Evolutionary conservation across 2,888 invertebrate species (phyloP).

Genomic region (Lasioglossum marginatum): DNA sequence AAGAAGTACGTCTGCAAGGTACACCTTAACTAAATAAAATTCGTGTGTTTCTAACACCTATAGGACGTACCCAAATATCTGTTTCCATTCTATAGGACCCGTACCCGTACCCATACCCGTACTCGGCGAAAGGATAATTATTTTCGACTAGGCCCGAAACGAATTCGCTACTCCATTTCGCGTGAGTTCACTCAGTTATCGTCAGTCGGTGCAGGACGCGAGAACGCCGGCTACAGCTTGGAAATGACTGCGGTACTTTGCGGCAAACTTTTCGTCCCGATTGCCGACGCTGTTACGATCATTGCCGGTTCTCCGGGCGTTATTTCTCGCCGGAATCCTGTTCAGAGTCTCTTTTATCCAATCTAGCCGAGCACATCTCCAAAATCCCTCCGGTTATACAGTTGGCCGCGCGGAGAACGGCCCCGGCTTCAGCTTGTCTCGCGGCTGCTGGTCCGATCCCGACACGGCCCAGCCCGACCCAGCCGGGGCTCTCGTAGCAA

Average conservation of each 20-base stretch:
- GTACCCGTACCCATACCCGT: no score
- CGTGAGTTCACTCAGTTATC: background rate
- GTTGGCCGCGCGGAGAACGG: background rate
- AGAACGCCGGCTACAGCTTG: background rate
- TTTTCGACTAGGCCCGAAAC: background rate
- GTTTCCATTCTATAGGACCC: no score
- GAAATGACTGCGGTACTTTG: slow-evolving; percentile 4
- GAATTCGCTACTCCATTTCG: background rate
- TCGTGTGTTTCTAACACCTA: no score
- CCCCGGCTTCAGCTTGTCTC: background rate
- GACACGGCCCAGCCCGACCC: background rate
- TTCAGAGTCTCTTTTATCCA: slow-evolving; percentile 51
- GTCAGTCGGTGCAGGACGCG: background rate
- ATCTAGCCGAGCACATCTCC: slow-evolving; percentile 42
- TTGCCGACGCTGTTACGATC: slow-evolving; percentile 40
- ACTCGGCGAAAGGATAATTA: background rate
- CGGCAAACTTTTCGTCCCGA: slow-evolving; percentile 44
- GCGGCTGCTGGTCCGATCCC: slow-evolving; percentile 2
- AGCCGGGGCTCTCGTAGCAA: slow-evolving; percentile 26
- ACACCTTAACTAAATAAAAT: no score
- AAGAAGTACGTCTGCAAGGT: no score
- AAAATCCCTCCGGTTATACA: slow-evolving; percentile 52
- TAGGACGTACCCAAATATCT: no score
- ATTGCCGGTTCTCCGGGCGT: slow-evolving; percentile 30
- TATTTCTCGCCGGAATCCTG: slow-evolving; percentile 41